Evolutionary conservation across 2,113 vertebrate genomes (phyloP), one percentile per base, ranked within the genome.

Genomic region (Reinhardtius hippoglossoides): DNA sequence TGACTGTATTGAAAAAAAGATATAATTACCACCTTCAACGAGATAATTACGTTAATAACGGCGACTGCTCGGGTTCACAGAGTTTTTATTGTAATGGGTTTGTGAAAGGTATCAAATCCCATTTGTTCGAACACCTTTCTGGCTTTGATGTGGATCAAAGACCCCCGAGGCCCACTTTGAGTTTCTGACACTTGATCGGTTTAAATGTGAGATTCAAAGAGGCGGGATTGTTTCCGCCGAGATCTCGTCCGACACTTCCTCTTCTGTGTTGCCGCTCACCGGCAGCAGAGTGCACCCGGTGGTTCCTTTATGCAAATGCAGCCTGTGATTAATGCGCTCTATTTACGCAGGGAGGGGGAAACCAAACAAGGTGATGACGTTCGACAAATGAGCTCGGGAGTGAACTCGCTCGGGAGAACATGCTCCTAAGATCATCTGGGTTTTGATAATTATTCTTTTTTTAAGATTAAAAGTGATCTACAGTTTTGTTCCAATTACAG

Each of bases 261-360:
- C 56, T 57, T 55, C 37, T 5, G 3, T 16, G 52, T 40, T 46
- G 35, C n/a, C 9, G 24, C 2, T 76, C 42, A 21, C 5, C 48
- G 54, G 54, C 55, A 31, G 31, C 31, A 31, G 31, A 31, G 31
- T 69, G 70, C 50, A n/a, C 56, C 55, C 13, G 15, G 37, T 74
- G 21, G 61, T 57, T 44, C 48, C 54, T 71, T 78, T 75, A 81
- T 78, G 83, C 80, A 81, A 91, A 74, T 48, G 21, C 35, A 48
- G 26, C 14, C 56, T 16, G 3, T 89, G 87, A 91, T 91, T 80
- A 89, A 90, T 91, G 85, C 0, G 6, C 60, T 68, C 71, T 16
- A 82, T 88, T 86, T 90, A 37, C 80, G 77, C 15, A 62, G 78
- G 73, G 80, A 83, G 81, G 71, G 74, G 74, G 31, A 31, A 88